phyloP scores from a whole-genome alignment of 2,888 invertebrate species.

The Cephus sareptanus region DNA sequence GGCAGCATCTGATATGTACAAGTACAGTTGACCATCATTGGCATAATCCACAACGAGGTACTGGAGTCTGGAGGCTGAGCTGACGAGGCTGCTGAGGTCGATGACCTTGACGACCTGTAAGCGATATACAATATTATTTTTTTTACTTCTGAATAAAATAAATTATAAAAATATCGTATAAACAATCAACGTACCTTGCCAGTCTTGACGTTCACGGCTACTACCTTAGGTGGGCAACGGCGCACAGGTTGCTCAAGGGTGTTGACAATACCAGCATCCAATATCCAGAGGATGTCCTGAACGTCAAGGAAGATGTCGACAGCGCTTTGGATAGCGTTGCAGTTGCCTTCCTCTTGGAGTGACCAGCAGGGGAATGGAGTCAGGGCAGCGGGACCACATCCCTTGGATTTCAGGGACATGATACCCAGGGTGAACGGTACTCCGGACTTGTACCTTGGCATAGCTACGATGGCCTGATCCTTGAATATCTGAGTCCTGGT shows the following conservation, averaged over 20 bases:
- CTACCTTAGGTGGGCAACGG: conserved; percentile 77
- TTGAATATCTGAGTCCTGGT: conserved; percentile 71
- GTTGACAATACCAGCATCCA: conserved; percentile 79
- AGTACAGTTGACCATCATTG: conserved; percentile 71
- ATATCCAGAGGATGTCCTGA: conserved; percentile 77
- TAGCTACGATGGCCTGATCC: conserved; percentile 69
- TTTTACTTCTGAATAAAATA: not conserved
- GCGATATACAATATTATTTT: not conserved
- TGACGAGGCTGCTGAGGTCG: conserved; percentile 71
- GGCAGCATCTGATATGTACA: conserved; percentile 76
- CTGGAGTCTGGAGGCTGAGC: conserved; percentile 74
- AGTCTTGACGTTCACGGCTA: conserved; percentile 72
- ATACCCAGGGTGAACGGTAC: conserved; percentile 76
- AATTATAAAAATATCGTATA: not conserved
- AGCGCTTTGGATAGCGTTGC: conserved; percentile 75
- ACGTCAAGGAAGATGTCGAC: conserved; percentile 74
- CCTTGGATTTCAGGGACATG: conserved; percentile 65
- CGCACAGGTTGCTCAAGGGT: conserved; percentile 74
- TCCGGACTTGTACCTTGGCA: conserved; percentile 74
- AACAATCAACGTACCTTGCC: conserved; percentile 64
- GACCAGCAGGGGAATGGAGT: conserved; percentile 75
- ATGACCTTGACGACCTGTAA: conserved; percentile 70
- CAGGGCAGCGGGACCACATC: conserved; percentile 66
- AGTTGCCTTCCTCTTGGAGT: conserved; percentile 75
- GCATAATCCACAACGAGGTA: conserved; percentile 77